Evolutionary conservation across 1,140 invertebrate genomes (phyloP).

Genomic region (Monochamus saltuarius): DNA sequence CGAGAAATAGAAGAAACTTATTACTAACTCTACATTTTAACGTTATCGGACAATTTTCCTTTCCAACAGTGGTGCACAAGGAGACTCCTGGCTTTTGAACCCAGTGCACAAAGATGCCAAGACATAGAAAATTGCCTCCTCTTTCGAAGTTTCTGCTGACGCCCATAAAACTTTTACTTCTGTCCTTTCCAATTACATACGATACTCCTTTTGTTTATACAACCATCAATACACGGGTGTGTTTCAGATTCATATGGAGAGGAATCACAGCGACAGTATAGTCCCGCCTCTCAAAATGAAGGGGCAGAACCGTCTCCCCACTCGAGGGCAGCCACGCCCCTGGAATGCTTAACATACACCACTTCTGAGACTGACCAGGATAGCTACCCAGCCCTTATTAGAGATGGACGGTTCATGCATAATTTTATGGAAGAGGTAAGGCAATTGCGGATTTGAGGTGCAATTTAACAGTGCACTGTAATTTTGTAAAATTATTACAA

Average conservation of each 20-base stretch:
- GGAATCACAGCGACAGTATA: constrained; percentile 40
- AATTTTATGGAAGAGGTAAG: constrained; percentile 45
- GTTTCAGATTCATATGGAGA: constrained; percentile 36
- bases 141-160: not conserved
- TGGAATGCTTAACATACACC: constrained; percentile 42
- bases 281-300: constrained; percentile 47
- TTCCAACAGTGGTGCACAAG: too few relatives aligned
- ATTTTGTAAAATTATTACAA: too few relatives aligned
- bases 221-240: constrained; percentile 26
- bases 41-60: too few relatives aligned
- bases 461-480: not conserved
- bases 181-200: not conserved
- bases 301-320: constrained; percentile 48
- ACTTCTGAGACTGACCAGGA: constrained; percentile 35
- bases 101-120: not conserved
- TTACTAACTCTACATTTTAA: too few relatives aligned
- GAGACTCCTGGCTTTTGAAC: too few relatives aligned
- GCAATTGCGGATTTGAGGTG: not conserved
- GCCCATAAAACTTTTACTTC: not conserved
- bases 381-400: constrained; percentile 35
- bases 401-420: constrained; percentile 39
- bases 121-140: not conserved
- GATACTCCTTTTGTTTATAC: constrained; percentile 22
- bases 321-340: constrained; percentile 44
- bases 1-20: too few relatives aligned